These are phyloP conservation scores for Fulmarus glacialis DNA, from an alignment of 2,113 vertebrate species.

Conservation along the genomic window DNA sequence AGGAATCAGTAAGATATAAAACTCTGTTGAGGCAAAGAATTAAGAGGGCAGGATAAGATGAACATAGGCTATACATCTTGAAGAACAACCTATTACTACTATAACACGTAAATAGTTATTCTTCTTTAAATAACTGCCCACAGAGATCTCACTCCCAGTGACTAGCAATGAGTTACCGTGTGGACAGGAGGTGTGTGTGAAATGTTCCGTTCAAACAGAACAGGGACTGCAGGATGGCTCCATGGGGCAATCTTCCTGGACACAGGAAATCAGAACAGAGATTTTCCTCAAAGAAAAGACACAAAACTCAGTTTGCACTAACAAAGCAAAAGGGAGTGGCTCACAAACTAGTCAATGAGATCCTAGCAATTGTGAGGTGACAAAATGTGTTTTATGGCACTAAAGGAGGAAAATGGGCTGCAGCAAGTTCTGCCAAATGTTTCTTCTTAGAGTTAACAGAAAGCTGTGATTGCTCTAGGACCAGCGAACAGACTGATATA, in stretches of 20 bases:
- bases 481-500: neutral
- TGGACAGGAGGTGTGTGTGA: neutral
- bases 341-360: neutral
- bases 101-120: neutral
- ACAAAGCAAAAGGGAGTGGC: neutral
- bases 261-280: neutral
- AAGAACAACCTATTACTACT: neutral
- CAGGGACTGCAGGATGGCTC: neutral
- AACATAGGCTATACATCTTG: neutral
- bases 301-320: neutral
- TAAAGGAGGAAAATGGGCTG: neutral
- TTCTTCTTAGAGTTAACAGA: accelerated
- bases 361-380: neutral
- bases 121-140: neutral
- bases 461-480: neutral
- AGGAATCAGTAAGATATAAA: neutral
- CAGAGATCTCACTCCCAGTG: neutral
- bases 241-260: neutral
- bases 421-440: neutral
- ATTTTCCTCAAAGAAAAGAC: neutral
- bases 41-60: neutral
- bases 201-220: neutral
- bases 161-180: neutral
- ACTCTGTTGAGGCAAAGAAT: neutral
- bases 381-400: neutral